phyloP scores from a whole-genome alignment of 2,113 vertebrate genomes.

The Mirounga angustirostris region DNA sequence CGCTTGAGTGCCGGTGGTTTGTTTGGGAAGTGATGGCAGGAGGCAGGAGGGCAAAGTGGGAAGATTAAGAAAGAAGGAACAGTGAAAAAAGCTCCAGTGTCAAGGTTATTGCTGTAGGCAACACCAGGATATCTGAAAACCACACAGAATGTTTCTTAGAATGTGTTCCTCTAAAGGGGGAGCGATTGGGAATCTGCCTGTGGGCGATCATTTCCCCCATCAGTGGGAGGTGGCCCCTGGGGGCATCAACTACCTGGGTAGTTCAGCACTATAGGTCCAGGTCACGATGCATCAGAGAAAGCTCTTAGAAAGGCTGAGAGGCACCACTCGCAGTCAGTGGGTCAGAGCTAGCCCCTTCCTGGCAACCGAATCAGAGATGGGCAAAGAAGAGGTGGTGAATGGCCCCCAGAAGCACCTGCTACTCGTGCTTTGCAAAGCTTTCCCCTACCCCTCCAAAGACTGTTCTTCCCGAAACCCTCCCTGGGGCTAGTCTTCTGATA shows the following conservation, averaged over 20 bases:
- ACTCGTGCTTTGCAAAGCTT: background rate
- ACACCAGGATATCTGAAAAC: background rate
- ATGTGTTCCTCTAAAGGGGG: background rate
- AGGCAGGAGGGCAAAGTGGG: background rate
- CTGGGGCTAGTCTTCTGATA: background rate
- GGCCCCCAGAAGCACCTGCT: background rate
- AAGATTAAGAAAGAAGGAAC: background rate
- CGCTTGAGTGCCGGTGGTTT: background rate
- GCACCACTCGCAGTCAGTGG: background rate
- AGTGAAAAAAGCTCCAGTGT: background rate
- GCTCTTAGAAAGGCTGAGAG: background rate
- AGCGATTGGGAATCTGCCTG: background rate
- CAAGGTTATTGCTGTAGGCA: too few species aligned
- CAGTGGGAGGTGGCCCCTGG: background rate
- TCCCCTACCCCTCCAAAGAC: background rate
- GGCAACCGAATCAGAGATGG: background rate
- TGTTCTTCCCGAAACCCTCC: background rate
- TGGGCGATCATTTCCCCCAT: background rate
- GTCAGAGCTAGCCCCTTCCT: background rate
- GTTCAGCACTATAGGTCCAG: background rate
- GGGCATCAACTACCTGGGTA: background rate
- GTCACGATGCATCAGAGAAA: background rate
- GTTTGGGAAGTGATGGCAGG: background rate
- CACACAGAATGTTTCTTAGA: background rate
- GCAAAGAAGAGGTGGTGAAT: background rate